phyloP scores from a whole-genome alignment of 2,797 vertebrate species.

The Glyptemys insculpta region DNA sequence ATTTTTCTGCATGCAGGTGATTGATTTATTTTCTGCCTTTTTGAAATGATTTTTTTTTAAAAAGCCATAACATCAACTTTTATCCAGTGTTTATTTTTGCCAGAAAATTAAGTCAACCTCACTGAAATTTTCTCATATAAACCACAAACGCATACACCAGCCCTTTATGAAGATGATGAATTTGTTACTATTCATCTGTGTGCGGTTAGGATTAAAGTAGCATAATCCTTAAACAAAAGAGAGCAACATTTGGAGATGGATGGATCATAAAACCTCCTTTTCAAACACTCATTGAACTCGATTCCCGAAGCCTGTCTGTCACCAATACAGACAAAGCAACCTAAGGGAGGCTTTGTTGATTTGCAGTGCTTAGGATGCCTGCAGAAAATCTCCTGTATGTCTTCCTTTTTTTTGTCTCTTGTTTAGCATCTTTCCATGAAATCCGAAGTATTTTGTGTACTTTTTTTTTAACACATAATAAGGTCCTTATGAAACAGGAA shows the following conservation, averaged over 20 bases:
- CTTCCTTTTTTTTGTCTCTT: constrained; percentile 1
- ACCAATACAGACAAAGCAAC: neutral
- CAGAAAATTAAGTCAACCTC: neutral
- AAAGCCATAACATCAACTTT: neutral
- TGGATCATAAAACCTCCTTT: constrained; percentile 3
- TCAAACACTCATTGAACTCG: neutral
- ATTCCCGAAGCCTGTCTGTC: constrained; percentile 34
- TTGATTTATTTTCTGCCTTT: neutral
- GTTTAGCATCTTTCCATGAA: constrained; percentile 14
- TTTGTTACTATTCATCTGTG: constrained; percentile 38
- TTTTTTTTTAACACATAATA: constrained; percentile 35
- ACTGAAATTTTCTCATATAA: constrained; percentile 15
- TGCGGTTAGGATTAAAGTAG: constrained; percentile 47
- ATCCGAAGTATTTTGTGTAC: constrained; percentile 13
- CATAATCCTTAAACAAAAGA: constrained; percentile 25
- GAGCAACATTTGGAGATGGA: neutral
- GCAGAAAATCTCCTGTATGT: constrained; percentile 18
- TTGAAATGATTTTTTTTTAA: neutral
- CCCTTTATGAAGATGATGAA: neutral
- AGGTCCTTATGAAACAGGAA: constrained; percentile 3
- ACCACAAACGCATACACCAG: neutral
- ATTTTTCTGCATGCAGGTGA: accelerated
- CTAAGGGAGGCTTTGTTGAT: neutral
- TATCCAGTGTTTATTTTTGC: neutral
- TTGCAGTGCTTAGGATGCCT: neutral